Base-by-base conservation (phyloP, 2,888 invertebrate genomes). In the Stramonita haemastoma region DNA sequence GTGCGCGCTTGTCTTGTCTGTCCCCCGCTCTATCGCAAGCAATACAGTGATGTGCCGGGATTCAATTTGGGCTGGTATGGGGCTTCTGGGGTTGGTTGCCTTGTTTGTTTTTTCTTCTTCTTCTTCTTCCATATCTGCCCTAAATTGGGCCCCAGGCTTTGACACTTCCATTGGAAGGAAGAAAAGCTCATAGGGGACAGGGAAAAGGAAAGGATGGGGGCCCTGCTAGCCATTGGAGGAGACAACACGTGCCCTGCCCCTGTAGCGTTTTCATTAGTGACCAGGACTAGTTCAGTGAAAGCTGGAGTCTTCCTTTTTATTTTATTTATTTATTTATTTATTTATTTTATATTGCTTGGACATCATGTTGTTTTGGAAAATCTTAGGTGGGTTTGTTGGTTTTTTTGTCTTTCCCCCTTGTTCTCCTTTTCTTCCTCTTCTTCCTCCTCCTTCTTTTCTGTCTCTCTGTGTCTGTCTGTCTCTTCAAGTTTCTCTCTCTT, bases 81-180 rank as follows among this genome's bases (percentile, higher is more conserved):
- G 77, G 32, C 88, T 70, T n/a, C n/a, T n/a, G 57, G 36, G 36
- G 13, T 36, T 46, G 70, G 83, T 73, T 19, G 89, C 34, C 89
- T 70, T 70, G 88, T 88, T 84, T 88, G 84, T 88, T 88, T 88
- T 88, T 88, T 88, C 84, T 70, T 84, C 36, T 88, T 60, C 73
- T 85, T 88, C 36, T 8, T 77, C 29, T 73, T 73, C 83, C 88
- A 84, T 84, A 88, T 88, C 84, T 88, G 46, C 46, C 46, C 46
- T 46, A 46, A 46, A 5, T 46, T 46, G 46, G 57, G 34, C 36
- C 66, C 83, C n/a, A 32, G 70, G 83, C 34, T 81, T 66, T 88
- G 88, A 60, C 88, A 88, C 84, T 88, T 70, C 34, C 88, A 83
- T 66, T 88, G 88, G 88, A 26, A 87, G 79, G 32, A 79, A 36